Evolutionary conservation across 2,797 vertebrate genomes (phyloP).

Genomic region (Clarias fuscus): DNA sequence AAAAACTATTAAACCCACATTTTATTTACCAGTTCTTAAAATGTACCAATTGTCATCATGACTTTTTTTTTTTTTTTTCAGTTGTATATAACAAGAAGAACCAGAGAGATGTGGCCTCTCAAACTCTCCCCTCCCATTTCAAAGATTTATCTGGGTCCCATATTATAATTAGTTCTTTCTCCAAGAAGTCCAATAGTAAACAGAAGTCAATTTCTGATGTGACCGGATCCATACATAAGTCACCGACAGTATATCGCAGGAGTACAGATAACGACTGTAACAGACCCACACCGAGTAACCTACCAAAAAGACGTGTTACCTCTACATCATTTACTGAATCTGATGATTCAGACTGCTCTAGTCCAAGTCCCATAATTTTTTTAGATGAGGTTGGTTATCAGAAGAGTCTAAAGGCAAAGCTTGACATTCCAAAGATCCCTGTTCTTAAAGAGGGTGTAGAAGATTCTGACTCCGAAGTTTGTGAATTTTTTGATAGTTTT

Average conservation of each 20-base stretch:
- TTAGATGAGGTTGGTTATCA: slow-evolving; percentile 98
- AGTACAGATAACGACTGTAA: slow-evolving; percentile 83
- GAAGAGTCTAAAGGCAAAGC: slow-evolving; percentile 91
- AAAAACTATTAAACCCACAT: not conserved
- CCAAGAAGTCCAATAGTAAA: slow-evolving; percentile 72
- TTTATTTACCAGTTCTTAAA: not conserved
- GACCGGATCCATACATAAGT: slow-evolving; percentile 79
- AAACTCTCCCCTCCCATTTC: slow-evolving; percentile 79
- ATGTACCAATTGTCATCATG: not conserved
- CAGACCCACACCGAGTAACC: slow-evolving; percentile 79
- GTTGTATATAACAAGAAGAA: slow-evolving; percentile 72
- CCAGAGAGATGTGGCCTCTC: slow-evolving; percentile 86
- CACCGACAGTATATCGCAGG: slow-evolving; percentile 74
- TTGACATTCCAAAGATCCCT: slow-evolving; percentile 94
- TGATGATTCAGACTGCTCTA: slow-evolving; percentile 94
- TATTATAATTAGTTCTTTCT: slow-evolving; percentile 74
- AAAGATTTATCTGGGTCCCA: slow-evolving; percentile 79
- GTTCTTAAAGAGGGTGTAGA: slow-evolving; percentile 89
- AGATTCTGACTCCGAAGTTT: slow-evolving; percentile 97
- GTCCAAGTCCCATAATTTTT: slow-evolving; percentile 97
- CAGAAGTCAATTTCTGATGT: slow-evolving; percentile 71
- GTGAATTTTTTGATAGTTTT: slow-evolving; percentile 99
- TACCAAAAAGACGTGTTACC: slow-evolving; percentile 66
- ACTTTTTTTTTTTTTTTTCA: slow-evolving; percentile 56
- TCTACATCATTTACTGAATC: slow-evolving; percentile 84